Evolutionary conservation across 2,888 invertebrate species (phyloP), one percentile per base, ranked within the genome.

Genomic region (Galerucella nymphaeae): DNA sequence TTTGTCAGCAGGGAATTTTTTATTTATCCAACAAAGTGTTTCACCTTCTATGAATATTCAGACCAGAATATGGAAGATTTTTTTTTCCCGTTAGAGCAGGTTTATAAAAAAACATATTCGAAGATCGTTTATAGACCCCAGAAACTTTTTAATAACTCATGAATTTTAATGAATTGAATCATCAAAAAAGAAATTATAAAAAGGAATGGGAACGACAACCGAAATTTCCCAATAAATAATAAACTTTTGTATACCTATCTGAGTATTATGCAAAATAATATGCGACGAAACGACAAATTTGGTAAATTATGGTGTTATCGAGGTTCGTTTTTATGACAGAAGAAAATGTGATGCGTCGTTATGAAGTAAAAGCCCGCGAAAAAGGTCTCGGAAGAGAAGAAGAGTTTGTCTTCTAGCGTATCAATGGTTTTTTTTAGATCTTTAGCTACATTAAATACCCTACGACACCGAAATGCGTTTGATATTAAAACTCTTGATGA

Each of bases 211-310:
- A 62, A 62, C 61, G 61, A 18, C 61, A 42, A 42, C 57, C 53
- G 5, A 64, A 70, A 57, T 57, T 71, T 53, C 41, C 30, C 11
- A 48, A 61, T 71, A 65, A 65, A 70, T 66, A 66, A 55, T 59
- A 66, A 71, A 71, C 66, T 71, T 62, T 62, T 48, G 67, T 42
- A 67, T 67, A 59, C 67, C 67, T 59, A 67, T 67, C 45, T 59
- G 13, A 14, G 42, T 58, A 71, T 71, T 71, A 71, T 71, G 71
- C 71, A 66, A 71, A 71, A 65, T 71, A 66, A 66, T 66, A 66
- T 66, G 66, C 42, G 53, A 18, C 41, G 66, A 71, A 71, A 66
- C 50, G 66, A 53, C 18, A 61, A 66, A 62, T 66, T 71, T 48
- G 16, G 61, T 61, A 66, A 66, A 66, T 66, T 71, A 71, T 58